Evolutionary conservation across 2,888 invertebrate genomes (phyloP).

Genomic region (Neelides folsomi): DNA sequence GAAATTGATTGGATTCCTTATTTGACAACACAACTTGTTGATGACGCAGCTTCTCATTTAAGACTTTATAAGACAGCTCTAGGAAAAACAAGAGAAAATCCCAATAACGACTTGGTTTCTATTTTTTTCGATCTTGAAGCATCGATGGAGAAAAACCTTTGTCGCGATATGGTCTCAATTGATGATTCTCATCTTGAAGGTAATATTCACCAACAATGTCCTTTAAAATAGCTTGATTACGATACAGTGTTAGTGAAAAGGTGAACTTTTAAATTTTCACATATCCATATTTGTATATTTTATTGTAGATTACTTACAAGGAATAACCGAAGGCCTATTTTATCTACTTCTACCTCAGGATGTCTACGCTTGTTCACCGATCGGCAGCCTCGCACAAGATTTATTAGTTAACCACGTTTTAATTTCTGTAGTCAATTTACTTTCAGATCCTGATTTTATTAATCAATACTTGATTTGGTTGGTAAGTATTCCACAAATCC

Average conservation of each 20-base stretch:
- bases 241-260: background rate
- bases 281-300: background rate
- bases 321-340: conserved; percentile 64
- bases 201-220: conserved; percentile 31
- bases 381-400: conserved; percentile 62
- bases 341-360: conserved; percentile 70
- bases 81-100: conserved; percentile 38
- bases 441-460: conserved; percentile 81
- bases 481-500: conserved; percentile 46
- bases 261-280: background rate
- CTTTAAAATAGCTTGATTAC: background rate
- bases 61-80: conserved; percentile 69
- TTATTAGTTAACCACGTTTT: conserved; percentile 60
- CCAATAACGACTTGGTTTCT: conserved; percentile 46
- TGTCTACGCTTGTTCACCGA: conserved; percentile 68
- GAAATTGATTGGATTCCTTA: conserved; percentile 82
- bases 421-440: conserved; percentile 53
- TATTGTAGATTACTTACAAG: conserved; percentile 58
- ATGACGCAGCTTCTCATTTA: conserved; percentile 79
- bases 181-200: conserved; percentile 47
- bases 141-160: conserved; percentile 67
- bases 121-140: conserved; percentile 81
- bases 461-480: conserved; percentile 78
- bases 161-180: conserved; percentile 65
- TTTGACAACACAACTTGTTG: conserved; percentile 71